Evolutionary conservation across 2,113 vertebrate species (phyloP).

Genomic region (Lepus timidus): DNA sequence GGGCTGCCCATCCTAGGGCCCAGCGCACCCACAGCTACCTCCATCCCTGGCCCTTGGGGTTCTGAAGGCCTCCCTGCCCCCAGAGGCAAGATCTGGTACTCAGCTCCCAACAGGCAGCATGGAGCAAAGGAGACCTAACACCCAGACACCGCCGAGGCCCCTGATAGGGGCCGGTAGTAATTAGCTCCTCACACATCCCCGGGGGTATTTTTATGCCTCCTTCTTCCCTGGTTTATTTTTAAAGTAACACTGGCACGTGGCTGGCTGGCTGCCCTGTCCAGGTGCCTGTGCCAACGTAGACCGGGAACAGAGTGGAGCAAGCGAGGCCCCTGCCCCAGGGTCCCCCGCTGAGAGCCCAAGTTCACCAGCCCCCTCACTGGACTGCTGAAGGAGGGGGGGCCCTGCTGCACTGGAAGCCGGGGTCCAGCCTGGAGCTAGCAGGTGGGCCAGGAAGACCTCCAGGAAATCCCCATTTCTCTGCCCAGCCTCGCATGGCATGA

Average conservation of each 20-base stretch:
- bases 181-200: slow-evolving; percentile 73
- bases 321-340: background rate
- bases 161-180: slow-evolving; percentile 66
- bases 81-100: background rate
- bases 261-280: slow-evolving; percentile 78
- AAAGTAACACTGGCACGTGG: slow-evolving; percentile 74
- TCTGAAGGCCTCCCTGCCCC: background rate
- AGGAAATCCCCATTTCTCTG: background rate
- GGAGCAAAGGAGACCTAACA: background rate
- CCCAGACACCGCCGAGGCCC: background rate
- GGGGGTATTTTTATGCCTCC: slow-evolving; percentile 79
- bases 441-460: background rate
- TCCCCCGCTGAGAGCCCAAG: background rate
- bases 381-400: background rate
- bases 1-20: background rate
- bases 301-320: slow-evolving; percentile 38
- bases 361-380: background rate
- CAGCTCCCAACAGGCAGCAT: background rate
- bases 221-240: slow-evolving; percentile 81
- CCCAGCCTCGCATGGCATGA: background rate
- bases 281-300: slow-evolving; percentile 74
- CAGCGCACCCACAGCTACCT: background rate
- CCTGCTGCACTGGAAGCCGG: background rate
- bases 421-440: background rate
- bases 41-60: background rate